Conservation (phyloP, 2,888 invertebrate genomes). For the Maniola hyperantus region DNA sequence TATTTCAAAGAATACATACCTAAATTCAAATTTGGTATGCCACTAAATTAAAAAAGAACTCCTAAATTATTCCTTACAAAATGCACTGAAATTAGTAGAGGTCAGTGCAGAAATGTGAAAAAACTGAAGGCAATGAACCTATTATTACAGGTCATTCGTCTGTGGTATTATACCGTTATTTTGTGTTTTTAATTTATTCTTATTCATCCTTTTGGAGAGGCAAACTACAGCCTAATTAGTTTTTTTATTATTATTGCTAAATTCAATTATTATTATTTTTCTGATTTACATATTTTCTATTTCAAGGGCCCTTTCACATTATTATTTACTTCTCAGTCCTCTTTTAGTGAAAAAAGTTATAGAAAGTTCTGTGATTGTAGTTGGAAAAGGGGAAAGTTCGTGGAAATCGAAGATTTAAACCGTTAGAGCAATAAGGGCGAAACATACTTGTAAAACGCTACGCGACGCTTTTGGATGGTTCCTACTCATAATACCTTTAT, state of each 20-base stretch:
- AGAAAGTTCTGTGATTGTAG: constrained; percentile 33
- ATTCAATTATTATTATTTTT: not conserved
- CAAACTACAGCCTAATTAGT: not conserved
- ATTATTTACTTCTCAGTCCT: constrained; percentile 23
- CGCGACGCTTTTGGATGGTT: not conserved
- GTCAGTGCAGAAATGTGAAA: not conserved
- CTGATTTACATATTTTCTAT: not conserved
- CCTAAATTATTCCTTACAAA: no score
- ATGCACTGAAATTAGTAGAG: no score
- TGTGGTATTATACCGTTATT: not conserved
- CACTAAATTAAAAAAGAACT: no score
- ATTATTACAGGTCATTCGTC: not conserved
- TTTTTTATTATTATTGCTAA: not conserved
- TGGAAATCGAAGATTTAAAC: constrained; percentile 34
- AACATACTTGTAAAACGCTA: not conserved
- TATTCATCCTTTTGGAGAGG: not conserved
- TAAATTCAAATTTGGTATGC: not conserved
- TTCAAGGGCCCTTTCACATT: constrained; percentile 12
- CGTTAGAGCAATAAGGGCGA: constrained; percentile 16
- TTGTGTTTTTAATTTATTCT: no score
- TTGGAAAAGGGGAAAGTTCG: constrained; percentile 22
- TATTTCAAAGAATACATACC: no score
- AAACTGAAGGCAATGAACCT: not conserved
- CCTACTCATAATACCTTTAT: no score
- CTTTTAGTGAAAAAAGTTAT: constrained; percentile 12